Conservation (phyloP, 2,888 invertebrate species). For the Volucella zonaria region DNA sequence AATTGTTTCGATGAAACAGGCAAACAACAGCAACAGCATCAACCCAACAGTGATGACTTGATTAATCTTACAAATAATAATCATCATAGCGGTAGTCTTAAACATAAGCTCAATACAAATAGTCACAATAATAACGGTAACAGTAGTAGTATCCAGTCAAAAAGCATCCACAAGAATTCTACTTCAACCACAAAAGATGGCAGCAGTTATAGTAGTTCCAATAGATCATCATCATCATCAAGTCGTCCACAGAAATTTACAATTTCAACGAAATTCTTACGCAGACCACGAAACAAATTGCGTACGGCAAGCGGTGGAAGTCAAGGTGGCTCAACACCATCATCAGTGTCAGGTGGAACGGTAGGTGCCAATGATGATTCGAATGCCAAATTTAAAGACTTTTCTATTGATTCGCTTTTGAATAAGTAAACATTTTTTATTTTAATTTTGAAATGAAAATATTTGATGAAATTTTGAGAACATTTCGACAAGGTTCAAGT, state of each 20-base stretch:
- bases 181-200: slow-evolving; percentile 29
- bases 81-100: slow-evolving; percentile 41
- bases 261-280: slow-evolving; percentile 81
- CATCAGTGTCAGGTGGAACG: slow-evolving; percentile 33
- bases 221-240: slow-evolving; percentile 25
- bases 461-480: slow-evolving; percentile 2
- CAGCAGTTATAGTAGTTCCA: background rate
- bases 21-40: slow-evolving; percentile 63
- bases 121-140: slow-evolving; percentile 55
- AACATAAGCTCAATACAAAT: slow-evolving; percentile 67
- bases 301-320: slow-evolving; percentile 54
- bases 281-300: slow-evolving; percentile 79
- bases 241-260: slow-evolving; percentile 79
- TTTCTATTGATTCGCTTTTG: slow-evolving; percentile 82
- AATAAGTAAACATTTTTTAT: slow-evolving; percentile 76
- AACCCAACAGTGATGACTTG: slow-evolving; percentile 27
- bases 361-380: slow-evolving; percentile 78
- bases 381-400: slow-evolving; percentile 83
- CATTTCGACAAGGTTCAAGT: background rate
- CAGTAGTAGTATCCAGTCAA: slow-evolving; percentile 28
- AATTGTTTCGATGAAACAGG: slow-evolving; percentile 79
- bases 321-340: slow-evolving; percentile 36
- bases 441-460: background rate
- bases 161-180: slow-evolving; percentile 9
- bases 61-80: slow-evolving; percentile 42